Conservation (phyloP, 2,888 invertebrate genomes). For the Pomacea canaliculata region DNA sequence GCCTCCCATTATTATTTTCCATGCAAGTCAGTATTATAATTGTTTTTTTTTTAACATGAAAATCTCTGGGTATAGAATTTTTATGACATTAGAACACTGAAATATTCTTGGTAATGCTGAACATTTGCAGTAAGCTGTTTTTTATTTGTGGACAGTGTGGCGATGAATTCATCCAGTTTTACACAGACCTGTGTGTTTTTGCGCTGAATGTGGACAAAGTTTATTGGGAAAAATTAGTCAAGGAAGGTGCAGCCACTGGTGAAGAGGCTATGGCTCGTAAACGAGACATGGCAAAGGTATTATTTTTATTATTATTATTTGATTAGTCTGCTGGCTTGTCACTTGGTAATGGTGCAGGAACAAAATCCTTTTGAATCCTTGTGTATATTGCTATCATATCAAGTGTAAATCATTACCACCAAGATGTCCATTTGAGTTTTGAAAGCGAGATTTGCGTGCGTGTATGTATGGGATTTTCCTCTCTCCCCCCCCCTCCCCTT, state of each 20-base stretch:
- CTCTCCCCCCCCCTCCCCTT: no score
- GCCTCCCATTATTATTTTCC: no score
- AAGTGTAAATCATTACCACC: no score
- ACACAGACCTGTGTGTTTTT: constrained; percentile 59
- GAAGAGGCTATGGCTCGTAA: constrained; percentile 36
- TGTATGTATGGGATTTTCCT: no score
- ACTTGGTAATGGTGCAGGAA: no score
- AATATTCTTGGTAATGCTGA: background rate
- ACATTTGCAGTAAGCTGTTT: background rate
- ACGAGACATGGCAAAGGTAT: constrained; percentile 39
- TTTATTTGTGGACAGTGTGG: constrained; percentile 54
- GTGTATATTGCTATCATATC: no score
- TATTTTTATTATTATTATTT: background rate
- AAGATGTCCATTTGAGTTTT: no score
- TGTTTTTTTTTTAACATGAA: background rate
- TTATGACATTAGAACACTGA: no score
- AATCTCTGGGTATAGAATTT: no score
- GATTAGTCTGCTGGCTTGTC: background rate
- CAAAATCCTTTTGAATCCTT: no score
- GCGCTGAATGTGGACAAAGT: constrained; percentile 63
- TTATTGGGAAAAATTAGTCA: constrained; percentile 50
- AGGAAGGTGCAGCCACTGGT: constrained; percentile 38
- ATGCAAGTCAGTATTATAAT: background rate
- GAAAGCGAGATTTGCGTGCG: no score
- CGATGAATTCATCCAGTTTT: constrained; percentile 56